Evolutionary conservation across 1,140 invertebrate genomes (phyloP).

Genomic region (Ostrea denselamellosa): DNA sequence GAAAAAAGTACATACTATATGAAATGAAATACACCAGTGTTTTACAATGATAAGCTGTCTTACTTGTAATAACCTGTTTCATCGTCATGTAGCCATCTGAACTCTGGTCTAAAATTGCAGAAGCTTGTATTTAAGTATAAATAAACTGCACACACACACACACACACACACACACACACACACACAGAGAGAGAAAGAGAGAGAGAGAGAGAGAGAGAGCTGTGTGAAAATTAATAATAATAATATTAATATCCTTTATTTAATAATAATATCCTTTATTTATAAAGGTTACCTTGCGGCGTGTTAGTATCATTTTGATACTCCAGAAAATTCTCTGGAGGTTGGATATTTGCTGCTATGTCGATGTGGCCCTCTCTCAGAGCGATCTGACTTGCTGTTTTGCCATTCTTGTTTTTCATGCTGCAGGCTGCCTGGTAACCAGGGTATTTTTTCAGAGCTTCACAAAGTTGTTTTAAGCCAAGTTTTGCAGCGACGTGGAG

Average conservation of each 20-base stretch:
- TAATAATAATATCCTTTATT: too few species aligned
- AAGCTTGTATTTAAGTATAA: background rate
- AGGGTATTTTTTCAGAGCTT: background rate
- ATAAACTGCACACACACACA: too few species aligned
- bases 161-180: too few species aligned
- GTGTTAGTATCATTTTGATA: background rate
- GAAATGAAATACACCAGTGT: too few species aligned
- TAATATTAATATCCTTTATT: too few species aligned
- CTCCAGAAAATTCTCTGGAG: background rate
- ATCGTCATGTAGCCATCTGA: conserved; percentile 4
- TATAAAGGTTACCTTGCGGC: too few species aligned
- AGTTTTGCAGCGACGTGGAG: conserved; percentile 13
- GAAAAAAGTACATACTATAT: background rate
- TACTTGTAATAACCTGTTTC: background rate
- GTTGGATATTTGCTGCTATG: conserved; percentile 5
- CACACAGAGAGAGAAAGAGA: too few species aligned
- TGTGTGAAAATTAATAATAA: too few species aligned
- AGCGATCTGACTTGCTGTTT: conserved; percentile 10
- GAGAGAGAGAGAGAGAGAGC: too few species aligned
- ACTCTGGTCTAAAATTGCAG: background rate
- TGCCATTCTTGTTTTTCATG: background rate
- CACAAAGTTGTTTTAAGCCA: background rate
- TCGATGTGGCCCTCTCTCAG: background rate
- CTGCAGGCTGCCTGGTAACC: background rate
- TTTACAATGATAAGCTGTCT: background rate